These are phyloP conservation scores for Zosterops japonicus DNA, from an alignment of 2,113 vertebrate species.

Conservation along the genomic window DNA sequence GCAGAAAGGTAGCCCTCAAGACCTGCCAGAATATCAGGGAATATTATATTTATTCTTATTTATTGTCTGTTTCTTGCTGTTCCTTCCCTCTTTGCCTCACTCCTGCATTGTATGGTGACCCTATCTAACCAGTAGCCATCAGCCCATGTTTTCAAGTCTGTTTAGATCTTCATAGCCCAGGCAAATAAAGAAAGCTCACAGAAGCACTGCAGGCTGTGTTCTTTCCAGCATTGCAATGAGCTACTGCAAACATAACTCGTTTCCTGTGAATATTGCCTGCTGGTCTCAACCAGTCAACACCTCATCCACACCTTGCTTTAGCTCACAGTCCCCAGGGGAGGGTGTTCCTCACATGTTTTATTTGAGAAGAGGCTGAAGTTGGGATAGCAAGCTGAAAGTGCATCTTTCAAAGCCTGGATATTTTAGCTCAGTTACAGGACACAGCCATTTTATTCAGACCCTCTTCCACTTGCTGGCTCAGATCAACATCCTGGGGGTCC, in stretches of 20 bases:
- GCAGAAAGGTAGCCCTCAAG: background rate
- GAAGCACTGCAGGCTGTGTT: background rate
- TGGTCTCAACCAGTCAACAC: background rate
- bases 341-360: background rate
- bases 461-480: background rate
- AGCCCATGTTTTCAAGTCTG: constrained; percentile 15
- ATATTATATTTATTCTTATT: constrained; percentile 5
- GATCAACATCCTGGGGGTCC: background rate
- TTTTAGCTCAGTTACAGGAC: background rate
- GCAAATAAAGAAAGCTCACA: constrained; percentile 62
- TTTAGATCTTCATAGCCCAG: constrained; percentile 50
- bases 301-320: background rate
- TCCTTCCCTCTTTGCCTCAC: constrained; percentile 29
- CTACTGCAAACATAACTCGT: background rate
- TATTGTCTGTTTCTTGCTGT: constrained; percentile 32
- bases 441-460: background rate
- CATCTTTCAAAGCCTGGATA: background rate
- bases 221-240: background rate
- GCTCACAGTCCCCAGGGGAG: background rate
- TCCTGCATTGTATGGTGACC: background rate
- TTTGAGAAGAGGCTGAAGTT: background rate
- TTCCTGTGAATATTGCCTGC: background rate
- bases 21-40: background rate
- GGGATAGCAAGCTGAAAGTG: rapidly evolving
- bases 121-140: background rate